phyloP scores from a whole-genome alignment of 2,888 invertebrate genomes.

The Chaetogeoica ovagalla region DNA sequence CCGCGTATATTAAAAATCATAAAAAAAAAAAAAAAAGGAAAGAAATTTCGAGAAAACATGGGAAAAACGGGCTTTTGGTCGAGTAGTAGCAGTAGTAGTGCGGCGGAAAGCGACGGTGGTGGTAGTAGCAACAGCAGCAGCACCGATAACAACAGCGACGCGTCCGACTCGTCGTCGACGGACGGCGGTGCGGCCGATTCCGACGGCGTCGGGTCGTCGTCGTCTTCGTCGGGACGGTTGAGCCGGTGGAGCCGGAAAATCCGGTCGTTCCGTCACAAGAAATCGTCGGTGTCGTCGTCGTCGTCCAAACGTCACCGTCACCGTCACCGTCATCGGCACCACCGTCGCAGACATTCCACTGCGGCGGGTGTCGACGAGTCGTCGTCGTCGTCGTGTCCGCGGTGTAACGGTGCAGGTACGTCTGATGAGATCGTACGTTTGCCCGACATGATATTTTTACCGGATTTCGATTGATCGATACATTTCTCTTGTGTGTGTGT shows the following conservation, averaged over 20 bases:
- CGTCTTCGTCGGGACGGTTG: conserved; percentile 34
- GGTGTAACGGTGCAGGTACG: conserved; percentile 6
- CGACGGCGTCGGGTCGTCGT: conserved; percentile 18
- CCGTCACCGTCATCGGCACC: background rate
- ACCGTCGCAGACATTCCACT: background rate
- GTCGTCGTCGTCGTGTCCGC: background rate
- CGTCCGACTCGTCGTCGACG: conserved; percentile 37
- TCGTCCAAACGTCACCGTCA: background rate
- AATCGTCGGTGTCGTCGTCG: background rate
- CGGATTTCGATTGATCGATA: too few relatives aligned
- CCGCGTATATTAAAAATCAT: too few relatives aligned
- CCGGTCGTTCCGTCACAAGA: conserved; percentile 45
- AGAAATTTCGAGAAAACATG: too few relatives aligned
- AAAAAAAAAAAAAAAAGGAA: too few relatives aligned
- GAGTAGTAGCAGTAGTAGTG: conserved; percentile 32
- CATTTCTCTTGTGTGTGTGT: too few relatives aligned
- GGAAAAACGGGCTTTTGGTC: conserved; percentile 37
- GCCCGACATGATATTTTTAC: too few relatives aligned
- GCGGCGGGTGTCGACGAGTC: background rate
- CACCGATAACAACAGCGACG: background rate
- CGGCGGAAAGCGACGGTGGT: background rate
- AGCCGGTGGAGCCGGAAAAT: conserved; percentile 50
- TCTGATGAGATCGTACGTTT: too few relatives aligned
- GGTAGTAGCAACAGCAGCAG: background rate
- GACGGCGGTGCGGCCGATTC: background rate